Conservation (phyloP, 2,888 invertebrate genomes). For the Conomelus anceps region DNA sequence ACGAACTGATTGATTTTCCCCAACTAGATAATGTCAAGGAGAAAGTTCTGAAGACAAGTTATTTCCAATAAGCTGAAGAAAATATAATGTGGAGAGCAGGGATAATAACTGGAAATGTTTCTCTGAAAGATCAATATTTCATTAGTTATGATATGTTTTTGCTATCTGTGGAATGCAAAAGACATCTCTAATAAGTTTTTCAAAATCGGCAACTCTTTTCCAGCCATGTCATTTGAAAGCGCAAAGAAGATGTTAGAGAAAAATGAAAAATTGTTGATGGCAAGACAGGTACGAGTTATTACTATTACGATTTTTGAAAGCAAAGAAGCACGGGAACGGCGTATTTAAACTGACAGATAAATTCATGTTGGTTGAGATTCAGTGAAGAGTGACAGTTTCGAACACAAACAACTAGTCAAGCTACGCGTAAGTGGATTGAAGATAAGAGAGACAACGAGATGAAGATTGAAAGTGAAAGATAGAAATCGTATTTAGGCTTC, state of each 20-base stretch:
- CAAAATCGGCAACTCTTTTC: neutral
- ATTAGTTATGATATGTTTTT: neutral
- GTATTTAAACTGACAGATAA: neutral
- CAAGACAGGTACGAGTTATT: neutral
- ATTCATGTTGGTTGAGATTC: neutral
- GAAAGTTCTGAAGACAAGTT: too few relatives aligned
- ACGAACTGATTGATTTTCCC: too few relatives aligned
- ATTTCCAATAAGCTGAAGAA: too few relatives aligned
- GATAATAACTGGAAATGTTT: too few relatives aligned
- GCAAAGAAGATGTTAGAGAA: neutral
- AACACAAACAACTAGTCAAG: neutral
- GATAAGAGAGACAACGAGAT: slow-evolving; percentile 2
- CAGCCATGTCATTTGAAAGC: neutral
- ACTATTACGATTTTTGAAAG: neutral
- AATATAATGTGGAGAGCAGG: too few relatives aligned
- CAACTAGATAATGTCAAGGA: too few relatives aligned
- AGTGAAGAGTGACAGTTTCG: neutral
- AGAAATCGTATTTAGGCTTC: neutral
- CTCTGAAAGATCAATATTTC: neutral
- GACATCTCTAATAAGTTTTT: too few relatives aligned
- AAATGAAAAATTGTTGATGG: too few relatives aligned
- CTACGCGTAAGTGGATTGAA: neutral
- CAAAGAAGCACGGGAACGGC: neutral
- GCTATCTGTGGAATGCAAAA: neutral
- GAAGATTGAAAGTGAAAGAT: slow-evolving; percentile 10